phyloP scores from a whole-genome alignment of 2,797 vertebrate genomes.

The Pseudotriccus pelzelni region DNA sequence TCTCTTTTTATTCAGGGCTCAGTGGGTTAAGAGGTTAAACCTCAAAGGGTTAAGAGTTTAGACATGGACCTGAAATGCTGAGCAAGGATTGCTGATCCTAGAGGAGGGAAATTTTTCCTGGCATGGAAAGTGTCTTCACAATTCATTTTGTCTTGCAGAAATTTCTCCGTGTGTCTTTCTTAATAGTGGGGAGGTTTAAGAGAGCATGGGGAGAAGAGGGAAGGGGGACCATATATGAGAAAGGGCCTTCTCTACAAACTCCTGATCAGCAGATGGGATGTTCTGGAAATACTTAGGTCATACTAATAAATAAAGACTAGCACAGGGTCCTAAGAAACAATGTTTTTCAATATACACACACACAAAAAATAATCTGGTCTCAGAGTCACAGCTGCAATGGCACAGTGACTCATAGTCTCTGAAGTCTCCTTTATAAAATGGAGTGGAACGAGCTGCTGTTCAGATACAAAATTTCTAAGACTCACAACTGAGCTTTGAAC shows the following conservation, averaged over 20 bases:
- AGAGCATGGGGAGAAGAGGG: background rate
- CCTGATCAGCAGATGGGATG: background rate
- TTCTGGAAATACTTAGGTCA: constrained; percentile 24
- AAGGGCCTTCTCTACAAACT: background rate
- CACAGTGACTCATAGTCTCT: constrained; percentile 39
- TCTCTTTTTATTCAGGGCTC: background rate
- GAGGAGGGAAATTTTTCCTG: background rate
- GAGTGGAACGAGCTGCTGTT: constrained; percentile 16
- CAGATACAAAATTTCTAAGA: constrained; percentile 1
- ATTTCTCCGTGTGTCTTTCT: background rate
- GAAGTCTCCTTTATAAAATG: constrained; percentile 30
- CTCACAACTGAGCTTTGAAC: background rate
- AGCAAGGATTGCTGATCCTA: background rate
- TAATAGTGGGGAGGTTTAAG: background rate
- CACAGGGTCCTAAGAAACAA: background rate
- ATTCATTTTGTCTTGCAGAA: background rate
- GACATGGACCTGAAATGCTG: background rate
- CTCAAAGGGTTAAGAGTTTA: background rate
- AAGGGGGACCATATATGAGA: background rate
- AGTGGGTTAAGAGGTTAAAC: too few relatives aligned
- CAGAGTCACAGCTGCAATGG: constrained; percentile 37
- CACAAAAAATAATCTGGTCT: background rate
- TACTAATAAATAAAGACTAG: constrained; percentile 34
- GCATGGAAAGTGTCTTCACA: background rate
- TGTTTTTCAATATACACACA: background rate